Base-by-base conservation (phyloP, 2,113 vertebrate genomes). In the Hyaena hyaena region DNA sequence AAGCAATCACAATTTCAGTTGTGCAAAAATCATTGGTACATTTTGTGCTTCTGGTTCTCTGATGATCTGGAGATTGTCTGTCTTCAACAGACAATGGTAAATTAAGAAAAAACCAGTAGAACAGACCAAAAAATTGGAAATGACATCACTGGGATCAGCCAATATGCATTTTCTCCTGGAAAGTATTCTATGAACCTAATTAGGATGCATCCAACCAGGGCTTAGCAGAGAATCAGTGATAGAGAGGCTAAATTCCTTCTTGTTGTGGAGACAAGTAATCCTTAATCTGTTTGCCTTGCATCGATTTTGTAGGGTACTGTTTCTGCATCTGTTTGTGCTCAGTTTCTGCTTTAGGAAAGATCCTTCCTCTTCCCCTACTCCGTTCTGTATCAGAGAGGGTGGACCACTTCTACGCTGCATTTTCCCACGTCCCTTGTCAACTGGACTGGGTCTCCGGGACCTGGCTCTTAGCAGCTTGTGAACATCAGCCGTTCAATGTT, bases 181-280 rank as follows among this genome's bases (percentile, higher is more conserved):
- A 80, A 96, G 28, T 83, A 89, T 86, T 93, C 61, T 73, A 8
- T 66, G 87, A 73, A 50, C 2, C 28, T 91, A 53, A 71, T 73
- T 83, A 35, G 48, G 17, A 58, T 93, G 74, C 33, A 24, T 86
- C 28, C 73, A 69, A 71, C 39, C 21, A 80, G 35, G 43, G 43
- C 83, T 91, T 45, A 85, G 61, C 80, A 71, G 82, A 43, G 26
- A 87, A 65, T 55, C 66, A 68, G 83, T 81, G 28, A 65, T 2
- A 93, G 63, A 68, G 83, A 81, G 93, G 58, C 50, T 73, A 7
- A 81, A 63, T 76, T 69, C 87, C 28, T 87, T 89, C 65, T 71
- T 85, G 71, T 93, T 93, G 82, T 73, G 92, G 43, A 24, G 33
- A 16, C 31, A 66, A 92, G 3, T 92, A 96, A 50, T 77, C 90